Evolutionary conservation across 2,797 vertebrate genomes (phyloP).

Genomic region (Lithobates pipiens): DNA sequence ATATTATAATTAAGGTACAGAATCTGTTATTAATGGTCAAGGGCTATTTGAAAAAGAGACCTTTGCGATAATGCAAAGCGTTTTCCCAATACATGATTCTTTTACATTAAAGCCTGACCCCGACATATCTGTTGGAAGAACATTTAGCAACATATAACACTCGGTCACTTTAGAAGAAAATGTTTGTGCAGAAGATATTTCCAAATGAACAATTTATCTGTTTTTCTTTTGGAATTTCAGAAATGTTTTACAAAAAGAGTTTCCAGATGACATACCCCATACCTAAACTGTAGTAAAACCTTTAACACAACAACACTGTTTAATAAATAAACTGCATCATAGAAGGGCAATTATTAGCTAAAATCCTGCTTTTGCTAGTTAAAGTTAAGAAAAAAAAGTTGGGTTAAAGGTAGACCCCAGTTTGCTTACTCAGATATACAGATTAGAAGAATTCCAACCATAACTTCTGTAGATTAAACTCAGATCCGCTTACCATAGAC

Average conservation of each 20-base stretch:
- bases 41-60: not conserved
- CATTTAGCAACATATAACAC: too few relatives aligned
- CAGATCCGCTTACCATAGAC: constrained; percentile 55
- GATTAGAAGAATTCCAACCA: constrained; percentile 59
- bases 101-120: not conserved
- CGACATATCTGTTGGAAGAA: not conserved
- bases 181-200: not conserved
- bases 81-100: too few relatives aligned
- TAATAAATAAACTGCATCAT: not conserved
- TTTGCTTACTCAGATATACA: constrained; percentile 15
- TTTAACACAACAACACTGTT: too few relatives aligned
- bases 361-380: not conserved
- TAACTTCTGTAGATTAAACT: constrained; percentile 54
- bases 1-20: not conserved
- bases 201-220: too few relatives aligned
- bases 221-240: not conserved
- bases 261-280: not conserved
- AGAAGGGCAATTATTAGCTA: not conserved
- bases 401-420: constrained; percentile 1
- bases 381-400: not conserved
- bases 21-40: not conserved
- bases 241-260: not conserved
- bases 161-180: not conserved
- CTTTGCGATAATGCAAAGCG: not conserved
- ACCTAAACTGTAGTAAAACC: not conserved